A percentile compares a stretch with the other conserved stretches of the same genome.
Conservation (phyloP, 2,888 invertebrate species). For the Drosophila falleni region DNA sequence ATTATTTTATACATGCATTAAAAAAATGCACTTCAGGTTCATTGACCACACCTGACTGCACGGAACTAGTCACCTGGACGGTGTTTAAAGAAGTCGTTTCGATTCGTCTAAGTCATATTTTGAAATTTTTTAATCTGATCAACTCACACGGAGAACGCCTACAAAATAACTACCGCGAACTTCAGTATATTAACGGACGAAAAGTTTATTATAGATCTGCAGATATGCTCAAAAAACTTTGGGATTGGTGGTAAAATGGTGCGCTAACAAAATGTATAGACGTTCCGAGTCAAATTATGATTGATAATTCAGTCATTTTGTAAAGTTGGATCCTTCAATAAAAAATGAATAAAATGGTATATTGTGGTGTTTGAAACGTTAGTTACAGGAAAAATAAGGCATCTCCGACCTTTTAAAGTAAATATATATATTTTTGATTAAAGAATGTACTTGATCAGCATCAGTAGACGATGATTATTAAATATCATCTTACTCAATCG, state of each 20-base stretch:
- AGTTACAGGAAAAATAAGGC: too few species aligned
- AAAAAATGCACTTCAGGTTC: constrained; percentile 86
- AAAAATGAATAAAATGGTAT: too few species aligned
- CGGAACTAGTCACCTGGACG: constrained; percentile 90
- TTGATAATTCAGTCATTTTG: too few species aligned
- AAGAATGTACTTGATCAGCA: too few species aligned
- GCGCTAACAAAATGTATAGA: too few species aligned
- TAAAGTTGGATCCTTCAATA: too few species aligned
- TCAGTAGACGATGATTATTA: too few species aligned
- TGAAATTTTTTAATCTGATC: constrained; percentile 59
- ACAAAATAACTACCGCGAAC: background rate
- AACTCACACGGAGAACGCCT: constrained; percentile 26
- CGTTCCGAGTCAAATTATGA: too few species aligned
- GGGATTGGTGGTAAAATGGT: background rate
- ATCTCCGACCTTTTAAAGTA: too few species aligned
- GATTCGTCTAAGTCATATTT: constrained; percentile 70
- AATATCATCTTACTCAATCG: too few species aligned
- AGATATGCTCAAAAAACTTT: background rate
- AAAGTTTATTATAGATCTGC: background rate
- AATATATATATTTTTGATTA: too few species aligned
- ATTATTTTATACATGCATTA: background rate
- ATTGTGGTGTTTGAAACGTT: too few species aligned
- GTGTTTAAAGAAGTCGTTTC: constrained; percentile 86
- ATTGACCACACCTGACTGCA: constrained; percentile 90
- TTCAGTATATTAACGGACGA: background rate